phyloP scores from a whole-genome alignment of 2,113 vertebrate genomes.

The Phalacrocorax carbo region DNA sequence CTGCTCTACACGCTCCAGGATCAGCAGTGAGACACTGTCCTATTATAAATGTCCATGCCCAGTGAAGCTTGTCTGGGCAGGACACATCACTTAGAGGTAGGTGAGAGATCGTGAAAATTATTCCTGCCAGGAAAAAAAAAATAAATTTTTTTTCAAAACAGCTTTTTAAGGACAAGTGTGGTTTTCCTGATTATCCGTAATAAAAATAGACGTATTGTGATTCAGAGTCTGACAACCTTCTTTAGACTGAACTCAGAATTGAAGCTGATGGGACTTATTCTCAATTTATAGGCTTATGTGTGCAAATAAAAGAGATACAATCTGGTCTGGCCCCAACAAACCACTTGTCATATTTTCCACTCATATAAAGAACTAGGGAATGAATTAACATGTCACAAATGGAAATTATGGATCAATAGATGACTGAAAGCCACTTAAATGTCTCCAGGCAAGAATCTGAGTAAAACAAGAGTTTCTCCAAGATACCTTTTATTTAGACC shows the following conservation, averaged over 20 bases:
- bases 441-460: neutral
- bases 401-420: slow-evolving; percentile 10
- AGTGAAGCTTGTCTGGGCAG: neutral
- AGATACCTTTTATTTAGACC: neutral
- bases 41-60: too few relatives aligned
- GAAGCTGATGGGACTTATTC: neutral
- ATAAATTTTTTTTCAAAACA: neutral
- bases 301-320: neutral
- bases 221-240: neutral
- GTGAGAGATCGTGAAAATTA: neutral
- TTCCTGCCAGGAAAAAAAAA: neutral
- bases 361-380: neutral
- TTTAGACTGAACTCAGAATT: neutral
- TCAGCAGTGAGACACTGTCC: neutral
- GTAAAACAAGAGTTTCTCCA: neutral
- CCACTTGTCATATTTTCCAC: neutral
- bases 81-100: neutral
- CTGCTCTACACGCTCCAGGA: neutral
- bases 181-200: neutral
- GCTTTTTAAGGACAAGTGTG: neutral
- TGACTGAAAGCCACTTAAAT: neutral
- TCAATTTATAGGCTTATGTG: neutral
- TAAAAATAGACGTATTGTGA: neutral
- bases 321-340: neutral
- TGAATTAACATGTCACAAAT: slow-evolving; percentile 25